Percentiles rank a stretch among this genome's conserved stretches.
Conservation (phyloP, 2,888 invertebrate species). For the Oscheius myriophilus region DNA sequence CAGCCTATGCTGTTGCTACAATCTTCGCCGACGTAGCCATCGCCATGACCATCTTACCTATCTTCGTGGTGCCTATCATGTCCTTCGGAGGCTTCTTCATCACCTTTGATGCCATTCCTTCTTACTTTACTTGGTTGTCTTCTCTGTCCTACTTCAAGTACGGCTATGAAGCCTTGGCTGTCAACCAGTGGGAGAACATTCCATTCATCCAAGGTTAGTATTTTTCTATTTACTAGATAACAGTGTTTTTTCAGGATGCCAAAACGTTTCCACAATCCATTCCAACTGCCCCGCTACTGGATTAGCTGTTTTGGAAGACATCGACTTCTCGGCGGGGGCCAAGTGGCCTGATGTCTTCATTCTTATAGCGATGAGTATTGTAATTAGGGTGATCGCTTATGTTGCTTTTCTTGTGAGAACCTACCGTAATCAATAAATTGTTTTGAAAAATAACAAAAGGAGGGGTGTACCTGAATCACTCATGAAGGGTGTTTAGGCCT, state of each 20-base stretch:
- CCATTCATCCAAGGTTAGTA: conserved; percentile 39
- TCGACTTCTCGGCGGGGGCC: conserved; percentile 47
- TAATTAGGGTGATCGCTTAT: conserved; percentile 51
- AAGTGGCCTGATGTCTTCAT: conserved; percentile 49
- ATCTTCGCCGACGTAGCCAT: conserved; percentile 84
- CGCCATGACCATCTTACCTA: conserved; percentile 89
- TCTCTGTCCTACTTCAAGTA: conserved; percentile 59
- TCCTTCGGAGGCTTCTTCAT: conserved; percentile 94
- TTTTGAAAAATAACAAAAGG: not conserved
- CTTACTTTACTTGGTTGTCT: conserved; percentile 56
- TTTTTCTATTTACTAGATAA: not conserved
- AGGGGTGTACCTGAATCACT: no score
- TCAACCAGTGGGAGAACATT: conserved; percentile 60
- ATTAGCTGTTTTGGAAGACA: conserved; percentile 48
- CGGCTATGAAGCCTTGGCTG: conserved; percentile 58
- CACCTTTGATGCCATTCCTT: conserved; percentile 78
- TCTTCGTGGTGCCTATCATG: conserved; percentile 89
- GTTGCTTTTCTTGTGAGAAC: conserved; percentile 51
- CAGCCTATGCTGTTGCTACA: conserved; percentile 91
- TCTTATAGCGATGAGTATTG: conserved; percentile 45
- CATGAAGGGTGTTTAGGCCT: no score
- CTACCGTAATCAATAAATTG: conserved; percentile 38
- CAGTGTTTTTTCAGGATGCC: conserved; percentile 27
- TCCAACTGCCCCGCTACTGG: conserved; percentile 50
- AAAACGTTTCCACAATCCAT: conserved; percentile 18